Base-by-base conservation (phyloP, 2,113 vertebrate species). In the Dipodomys merriami region DNA sequence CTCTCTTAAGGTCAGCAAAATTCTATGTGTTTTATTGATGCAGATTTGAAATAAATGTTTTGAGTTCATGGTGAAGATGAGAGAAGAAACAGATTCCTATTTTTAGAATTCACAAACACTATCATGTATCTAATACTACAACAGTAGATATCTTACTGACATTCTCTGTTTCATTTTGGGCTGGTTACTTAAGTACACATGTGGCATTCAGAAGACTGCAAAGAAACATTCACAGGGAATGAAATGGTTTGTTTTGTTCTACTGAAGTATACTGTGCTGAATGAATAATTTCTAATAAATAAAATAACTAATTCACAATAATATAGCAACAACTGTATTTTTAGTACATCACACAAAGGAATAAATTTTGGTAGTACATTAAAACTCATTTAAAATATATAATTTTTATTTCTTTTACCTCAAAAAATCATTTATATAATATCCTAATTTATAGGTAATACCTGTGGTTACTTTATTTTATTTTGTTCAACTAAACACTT, bases 1-100 rank as follows among this genome's bases (percentile, higher is more conserved):
- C 71, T 87, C 19, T 93, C 82, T 46, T 71, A 82, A 94, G 29
- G 67, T 91, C 67, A 93, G 78, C 78, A 84, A 81, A 89, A 69
- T n/a, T 80, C 33, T 8, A 68, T 1, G 11, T 27, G 6, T 60
- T 85, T 90, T 46, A 29, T 65, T 71, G 25, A 0, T 73, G 3
- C 33, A 83, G 7, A 7, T 86, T 80, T 91, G 35, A 49, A 81
- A 84, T 76, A 69, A 69, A 64, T 65, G 18, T 10, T 69, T 71
- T 57, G 57, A 46, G 33, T 84, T 76, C 20, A 57, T 29, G 19
- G 60, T 72, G 8, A 10, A 0, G 9, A 46, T 71, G 10, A 80
- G 20, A 90, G 16, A 33, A 3, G 11, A 94, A 91, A 78, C 0
- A 5, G 3, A 20, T 68, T 5, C 18, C 6, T 91, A 74, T 84